phyloP scores from a whole-genome alignment of 2,888 invertebrate species.

The Myopa tessellatipennis region DNA sequence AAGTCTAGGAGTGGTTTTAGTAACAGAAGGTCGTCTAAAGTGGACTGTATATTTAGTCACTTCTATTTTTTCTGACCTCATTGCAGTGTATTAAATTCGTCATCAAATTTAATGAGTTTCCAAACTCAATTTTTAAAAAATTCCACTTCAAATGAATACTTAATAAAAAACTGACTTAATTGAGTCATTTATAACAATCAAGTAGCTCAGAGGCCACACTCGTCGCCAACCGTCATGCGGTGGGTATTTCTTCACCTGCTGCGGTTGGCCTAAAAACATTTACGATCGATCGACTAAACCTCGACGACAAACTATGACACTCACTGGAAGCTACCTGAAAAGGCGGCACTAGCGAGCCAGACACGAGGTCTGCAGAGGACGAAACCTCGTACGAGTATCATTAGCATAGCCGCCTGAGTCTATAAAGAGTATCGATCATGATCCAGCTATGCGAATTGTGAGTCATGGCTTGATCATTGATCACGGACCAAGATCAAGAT shows the following conservation, averaged over 20 bases:
- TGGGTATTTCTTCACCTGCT: constrained; percentile 15
- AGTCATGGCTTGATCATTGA: constrained; percentile 11
- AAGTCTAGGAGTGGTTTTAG: too few relatives aligned
- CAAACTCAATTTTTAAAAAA: not conserved
- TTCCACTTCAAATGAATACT: not conserved
- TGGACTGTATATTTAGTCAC: too few relatives aligned
- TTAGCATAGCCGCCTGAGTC: constrained; percentile 7
- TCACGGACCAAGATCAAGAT: constrained; percentile 28
- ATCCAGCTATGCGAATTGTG: constrained; percentile 15
- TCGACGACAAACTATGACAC: constrained; percentile 17
- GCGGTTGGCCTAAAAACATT: not conserved
- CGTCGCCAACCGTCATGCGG: constrained; percentile 9
- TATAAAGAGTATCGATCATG: constrained; percentile 18
- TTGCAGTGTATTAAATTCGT: not conserved
- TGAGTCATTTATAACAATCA: constrained; percentile 33
- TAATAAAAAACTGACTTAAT: not conserved
- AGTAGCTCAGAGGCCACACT: constrained; percentile 9
- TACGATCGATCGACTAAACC: not conserved
- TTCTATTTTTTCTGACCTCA: too few relatives aligned
- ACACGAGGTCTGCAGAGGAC: constrained; percentile 23
- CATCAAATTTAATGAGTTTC: not conserved
- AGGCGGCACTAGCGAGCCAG: not conserved
- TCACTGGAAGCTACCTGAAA: not conserved
- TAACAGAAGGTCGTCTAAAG: too few relatives aligned
- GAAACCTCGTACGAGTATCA: not conserved